Conservation (phyloP, 2,113 vertebrate genomes). For the Prietella phreatophila region DNA sequence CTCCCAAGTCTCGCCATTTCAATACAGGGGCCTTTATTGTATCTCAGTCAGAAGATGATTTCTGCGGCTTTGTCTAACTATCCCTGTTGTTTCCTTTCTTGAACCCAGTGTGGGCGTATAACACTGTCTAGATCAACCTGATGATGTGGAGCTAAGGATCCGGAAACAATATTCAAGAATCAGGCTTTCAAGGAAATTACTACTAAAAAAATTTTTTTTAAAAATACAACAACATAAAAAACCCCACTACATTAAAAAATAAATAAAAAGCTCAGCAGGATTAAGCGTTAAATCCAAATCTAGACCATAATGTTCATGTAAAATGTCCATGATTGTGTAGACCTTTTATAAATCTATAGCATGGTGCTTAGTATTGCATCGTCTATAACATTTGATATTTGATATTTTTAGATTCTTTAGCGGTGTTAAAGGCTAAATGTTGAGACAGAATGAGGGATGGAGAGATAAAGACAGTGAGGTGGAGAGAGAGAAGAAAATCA, state of each 20-base stretch:
- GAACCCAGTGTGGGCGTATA: neutral
- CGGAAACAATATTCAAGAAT: neutral
- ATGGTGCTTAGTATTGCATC: neutral
- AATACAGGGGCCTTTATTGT: conserved; percentile 6
- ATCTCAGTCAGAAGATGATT: neutral
- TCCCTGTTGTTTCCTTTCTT: conserved; percentile 13
- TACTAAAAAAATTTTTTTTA: too few species aligned
- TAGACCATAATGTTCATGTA: neutral
- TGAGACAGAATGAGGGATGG: neutral
- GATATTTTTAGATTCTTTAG: neutral
- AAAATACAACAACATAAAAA: neutral
- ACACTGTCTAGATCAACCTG: neutral
- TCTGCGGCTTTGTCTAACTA: neutral
- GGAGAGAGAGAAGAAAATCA: neutral
- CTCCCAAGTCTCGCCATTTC: neutral
- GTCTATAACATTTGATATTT: neutral
- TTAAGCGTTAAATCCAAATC: neutral
- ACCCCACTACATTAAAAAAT: neutral
- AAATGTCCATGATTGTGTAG: neutral
- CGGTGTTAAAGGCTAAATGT: neutral
- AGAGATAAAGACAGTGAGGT: neutral
- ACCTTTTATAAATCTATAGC: neutral
- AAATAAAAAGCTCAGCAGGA: too few species aligned
- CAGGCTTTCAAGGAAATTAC: neutral
- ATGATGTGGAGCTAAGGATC: conserved; percentile 2